Evolutionary conservation across 2,888 invertebrate genomes (phyloP).

Genomic region (Macropis europaea): DNA sequence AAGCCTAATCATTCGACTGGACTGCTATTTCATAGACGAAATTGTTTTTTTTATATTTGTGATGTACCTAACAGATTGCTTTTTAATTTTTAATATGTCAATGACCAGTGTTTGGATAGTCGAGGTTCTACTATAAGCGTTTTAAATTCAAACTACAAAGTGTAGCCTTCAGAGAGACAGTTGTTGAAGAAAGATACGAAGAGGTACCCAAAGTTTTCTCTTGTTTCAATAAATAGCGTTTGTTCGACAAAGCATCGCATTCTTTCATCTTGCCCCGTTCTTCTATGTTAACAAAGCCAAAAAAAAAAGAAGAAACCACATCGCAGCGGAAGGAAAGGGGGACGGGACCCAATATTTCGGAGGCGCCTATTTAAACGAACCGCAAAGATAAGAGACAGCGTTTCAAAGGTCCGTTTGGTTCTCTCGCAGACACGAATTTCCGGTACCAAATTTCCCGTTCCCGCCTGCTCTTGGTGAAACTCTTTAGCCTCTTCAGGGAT

Average conservation of each 20-base stretch:
- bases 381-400: conserved; percentile 3
- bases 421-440: conserved; percentile 22
- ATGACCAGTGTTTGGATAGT: too few relatives aligned
- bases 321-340: conserved; percentile 4
- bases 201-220: neutral
- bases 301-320: neutral
- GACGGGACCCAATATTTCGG: conserved; percentile 6
- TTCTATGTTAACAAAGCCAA: neutral
- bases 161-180: too few relatives aligned
- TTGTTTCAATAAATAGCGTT: conserved; percentile 31
- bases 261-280: conserved; percentile 24
- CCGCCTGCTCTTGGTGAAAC: neutral
- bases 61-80: too few relatives aligned
- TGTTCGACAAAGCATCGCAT: conserved; percentile 27
- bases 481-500: too few relatives aligned
- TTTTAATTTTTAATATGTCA: too few relatives aligned
- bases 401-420: neutral
- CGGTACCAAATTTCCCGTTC: neutral
- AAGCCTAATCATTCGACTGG: too few relatives aligned
- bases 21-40: too few relatives aligned
- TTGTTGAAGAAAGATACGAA: neutral
- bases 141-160: too few relatives aligned
- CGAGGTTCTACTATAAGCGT: too few relatives aligned
- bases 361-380: conserved; percentile 38
- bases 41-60: too few relatives aligned